These are phyloP conservation scores for Poecilus cupreus DNA, from an alignment of 2,888 invertebrate species.

Conservation along the genomic window DNA sequence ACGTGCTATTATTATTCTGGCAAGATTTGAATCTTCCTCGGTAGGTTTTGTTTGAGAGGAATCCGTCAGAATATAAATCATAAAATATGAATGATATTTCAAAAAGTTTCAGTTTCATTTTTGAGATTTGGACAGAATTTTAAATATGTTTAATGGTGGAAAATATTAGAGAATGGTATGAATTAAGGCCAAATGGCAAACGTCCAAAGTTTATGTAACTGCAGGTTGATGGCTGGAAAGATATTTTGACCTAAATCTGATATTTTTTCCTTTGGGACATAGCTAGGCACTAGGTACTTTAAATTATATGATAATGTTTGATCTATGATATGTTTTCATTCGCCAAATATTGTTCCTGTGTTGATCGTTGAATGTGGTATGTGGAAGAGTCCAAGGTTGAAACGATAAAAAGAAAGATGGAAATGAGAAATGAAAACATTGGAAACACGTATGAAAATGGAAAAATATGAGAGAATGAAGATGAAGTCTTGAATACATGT, in stretches of 20 bases:
- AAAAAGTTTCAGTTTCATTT: conserved; percentile 1
- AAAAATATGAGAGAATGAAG: background rate
- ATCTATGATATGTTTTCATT: background rate
- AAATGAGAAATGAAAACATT: background rate
- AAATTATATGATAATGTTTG: background rate
- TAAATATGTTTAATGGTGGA: background rate
- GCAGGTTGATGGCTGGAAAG: background rate
- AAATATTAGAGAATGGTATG: background rate
- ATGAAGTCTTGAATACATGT: background rate
- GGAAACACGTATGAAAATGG: background rate
- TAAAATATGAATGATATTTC: background rate
- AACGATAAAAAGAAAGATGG: background rate
- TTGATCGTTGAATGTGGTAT: too few species aligned
- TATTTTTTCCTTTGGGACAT: too few species aligned
- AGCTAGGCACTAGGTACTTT: background rate
- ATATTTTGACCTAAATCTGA: conserved; percentile 1
- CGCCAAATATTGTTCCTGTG: background rate
- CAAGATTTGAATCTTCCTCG: background rate
- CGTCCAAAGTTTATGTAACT: conserved; percentile 5
- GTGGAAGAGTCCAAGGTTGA: background rate
- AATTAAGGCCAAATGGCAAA: conserved; percentile 6
- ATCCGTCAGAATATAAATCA: background rate
- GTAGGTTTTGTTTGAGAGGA: background rate
- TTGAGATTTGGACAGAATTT: background rate
- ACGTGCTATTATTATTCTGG: background rate